Base-by-base conservation (phyloP, 2,797 vertebrate genomes). In the Hephaestus fuliginosus region DNA sequence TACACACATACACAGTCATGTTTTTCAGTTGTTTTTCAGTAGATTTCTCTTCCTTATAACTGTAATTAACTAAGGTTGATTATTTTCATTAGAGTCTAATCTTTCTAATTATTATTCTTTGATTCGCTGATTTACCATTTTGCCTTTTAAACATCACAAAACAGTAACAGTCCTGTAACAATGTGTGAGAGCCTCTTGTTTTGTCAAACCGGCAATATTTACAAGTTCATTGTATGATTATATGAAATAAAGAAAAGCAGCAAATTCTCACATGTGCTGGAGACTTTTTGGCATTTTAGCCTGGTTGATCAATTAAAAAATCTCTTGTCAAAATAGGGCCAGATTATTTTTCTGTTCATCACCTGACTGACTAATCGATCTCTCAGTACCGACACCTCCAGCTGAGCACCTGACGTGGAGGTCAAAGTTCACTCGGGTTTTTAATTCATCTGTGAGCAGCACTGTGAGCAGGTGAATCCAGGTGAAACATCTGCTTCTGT, bases 391-490 rank as follows among this genome's bases (percentile, higher is more conserved):
- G 7, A 64, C 7, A 7, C n/a, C 43, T 2, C 5, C 2, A 22
- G 39, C 57, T 39, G 57, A 22, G 36, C 7, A 6, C 3, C 12
- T 22, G 60, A 25, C 5, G 61, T 3, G 20, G 36, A 61, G 20
- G 53, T 56, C 25, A 28, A 5, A 52, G 49, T n/a, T 52, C 20
- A 33, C 62, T 49, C 0, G 14, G 7, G 14, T n/a, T 10, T n/a
- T 51, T 8, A 20, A 51, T n/a, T n/a, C 2, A 49, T 20, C n/a
- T n/a, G n/a, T n/a, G n/a, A n/a, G n/a, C n/a, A n/a, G n/a, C n/a
- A n/a, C 48, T 36, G 43, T 11, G 43, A 70, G 9, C 68, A 48
- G 20, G 55, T 70, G 44, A 62, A 20, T 52, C 56, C n/a, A 52
- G 46, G 58, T 53, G 30, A 60, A 58, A 7, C 13, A 39, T 49